Percentiles rank a stretch among this genome's conserved stretches.
Evolutionary conservation across 2,113 vertebrate species (phyloP).

Genomic region (Laticauda laticaudata): DNA sequence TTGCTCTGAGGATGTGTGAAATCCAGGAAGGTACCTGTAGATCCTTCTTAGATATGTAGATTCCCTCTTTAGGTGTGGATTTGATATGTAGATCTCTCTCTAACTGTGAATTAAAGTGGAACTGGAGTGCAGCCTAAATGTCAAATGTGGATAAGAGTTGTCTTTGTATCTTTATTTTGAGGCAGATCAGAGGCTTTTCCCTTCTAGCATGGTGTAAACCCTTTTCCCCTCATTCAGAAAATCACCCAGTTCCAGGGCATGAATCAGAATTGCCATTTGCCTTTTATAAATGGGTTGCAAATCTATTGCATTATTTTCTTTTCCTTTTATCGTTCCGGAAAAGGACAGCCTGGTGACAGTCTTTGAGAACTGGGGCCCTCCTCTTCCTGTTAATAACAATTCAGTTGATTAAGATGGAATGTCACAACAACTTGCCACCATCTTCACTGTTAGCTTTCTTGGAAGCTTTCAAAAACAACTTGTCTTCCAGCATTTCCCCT

Average conservation of each 20-base stretch:
- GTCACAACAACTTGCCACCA: slow-evolving; percentile 16
- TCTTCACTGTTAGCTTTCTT: neutral
- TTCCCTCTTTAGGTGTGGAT: neutral
- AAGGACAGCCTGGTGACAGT: neutral
- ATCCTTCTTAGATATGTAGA: no score
- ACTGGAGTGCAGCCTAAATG: neutral
- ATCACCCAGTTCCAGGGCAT: neutral
- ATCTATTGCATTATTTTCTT: neutral
- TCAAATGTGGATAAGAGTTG: neutral
- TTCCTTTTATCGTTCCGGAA: neutral
- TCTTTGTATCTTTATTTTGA: neutral
- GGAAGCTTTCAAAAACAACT: neutral
- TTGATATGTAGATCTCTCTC: neutral
- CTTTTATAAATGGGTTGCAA: neutral
- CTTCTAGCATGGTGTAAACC: neutral
- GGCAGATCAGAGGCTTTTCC: neutral
- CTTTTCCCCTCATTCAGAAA: neutral
- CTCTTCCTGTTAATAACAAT: neutral
- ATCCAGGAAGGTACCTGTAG: no score
- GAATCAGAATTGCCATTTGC: neutral
- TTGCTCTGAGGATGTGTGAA: no score
- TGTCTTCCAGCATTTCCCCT: neutral
- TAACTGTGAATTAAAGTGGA: neutral
- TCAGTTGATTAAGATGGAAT: slow-evolving; percentile 4
- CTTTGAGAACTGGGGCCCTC: neutral